These are phyloP conservation scores for Scaptomyza polygonia DNA, from an alignment of 2,888 invertebrate species.

Conservation along the genomic window DNA sequence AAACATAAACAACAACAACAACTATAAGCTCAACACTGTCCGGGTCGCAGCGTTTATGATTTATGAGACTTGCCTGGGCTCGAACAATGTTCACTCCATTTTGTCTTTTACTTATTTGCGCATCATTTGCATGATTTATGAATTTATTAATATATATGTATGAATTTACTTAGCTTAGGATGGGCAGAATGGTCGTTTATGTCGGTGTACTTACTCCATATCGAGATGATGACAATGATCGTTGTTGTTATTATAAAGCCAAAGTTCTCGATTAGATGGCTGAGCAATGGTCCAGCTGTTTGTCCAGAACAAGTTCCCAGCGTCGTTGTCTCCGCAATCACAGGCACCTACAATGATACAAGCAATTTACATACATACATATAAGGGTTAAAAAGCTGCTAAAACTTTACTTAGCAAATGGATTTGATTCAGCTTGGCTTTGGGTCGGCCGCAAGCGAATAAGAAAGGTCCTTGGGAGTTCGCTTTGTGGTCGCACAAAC, in stretches of 20 bases:
- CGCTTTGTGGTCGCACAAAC: slow-evolving; percentile 21
- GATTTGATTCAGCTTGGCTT: slow-evolving; percentile 15
- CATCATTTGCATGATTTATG: slow-evolving; percentile 48
- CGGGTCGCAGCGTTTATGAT: slow-evolving; percentile 48
- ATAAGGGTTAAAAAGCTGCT: slow-evolving; percentile 11
- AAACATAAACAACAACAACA: slow-evolving; percentile 22
- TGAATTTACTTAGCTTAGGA: slow-evolving; percentile 6
- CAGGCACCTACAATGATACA: slow-evolving; percentile 77
- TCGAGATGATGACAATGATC: slow-evolving; percentile 73
- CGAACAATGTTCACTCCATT: slow-evolving; percentile 21
- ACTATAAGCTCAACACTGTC: slow-evolving; percentile 10
- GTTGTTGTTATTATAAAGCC: slow-evolving; percentile 80
- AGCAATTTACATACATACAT: slow-evolving; percentile 8
- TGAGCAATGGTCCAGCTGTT: slow-evolving; percentile 69
- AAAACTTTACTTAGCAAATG: slow-evolving; percentile 21
- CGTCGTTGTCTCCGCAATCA: slow-evolving; percentile 70
- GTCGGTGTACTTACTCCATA: slow-evolving; percentile 72
- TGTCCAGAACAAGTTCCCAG: slow-evolving; percentile 74
- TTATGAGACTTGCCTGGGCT: slow-evolving; percentile 48
- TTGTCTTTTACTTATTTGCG: slow-evolving; percentile 5
- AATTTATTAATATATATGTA: slow-evolving; percentile 39
- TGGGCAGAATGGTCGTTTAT: neutral
- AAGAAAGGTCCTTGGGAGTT: slow-evolving; percentile 14
- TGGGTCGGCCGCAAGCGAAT: slow-evolving; percentile 7
- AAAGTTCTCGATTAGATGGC: slow-evolving; percentile 80